These are phyloP conservation scores for Platypus cylindrus DNA, from an alignment of 2,888 invertebrate genomes.

Conservation along the genomic window DNA sequence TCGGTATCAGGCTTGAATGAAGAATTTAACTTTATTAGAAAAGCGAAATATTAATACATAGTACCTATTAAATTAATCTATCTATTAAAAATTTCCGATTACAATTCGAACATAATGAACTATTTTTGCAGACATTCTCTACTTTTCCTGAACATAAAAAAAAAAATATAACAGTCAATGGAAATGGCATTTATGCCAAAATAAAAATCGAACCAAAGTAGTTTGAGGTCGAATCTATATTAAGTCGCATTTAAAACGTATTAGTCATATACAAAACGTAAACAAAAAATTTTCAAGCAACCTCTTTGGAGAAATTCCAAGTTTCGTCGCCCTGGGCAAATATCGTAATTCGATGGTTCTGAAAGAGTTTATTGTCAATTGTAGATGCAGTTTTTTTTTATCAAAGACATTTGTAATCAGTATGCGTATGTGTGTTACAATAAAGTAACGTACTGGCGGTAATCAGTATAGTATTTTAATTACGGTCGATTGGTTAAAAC, in stretches of 20 bases:
- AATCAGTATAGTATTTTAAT: too few species aligned
- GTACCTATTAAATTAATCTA: neutral
- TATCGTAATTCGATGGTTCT: slow-evolving; percentile 5
- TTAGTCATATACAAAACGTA: slow-evolving; percentile 11
- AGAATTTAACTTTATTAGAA: too few species aligned
- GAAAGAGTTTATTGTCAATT: neutral
- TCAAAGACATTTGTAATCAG: too few species aligned
- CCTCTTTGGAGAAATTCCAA: slow-evolving; percentile 10
- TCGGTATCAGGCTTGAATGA: too few species aligned
- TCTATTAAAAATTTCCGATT: neutral
- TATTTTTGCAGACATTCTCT: too few species aligned
- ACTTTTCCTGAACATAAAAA: slow-evolving; percentile 3
- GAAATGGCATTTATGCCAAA: slow-evolving; percentile 7
- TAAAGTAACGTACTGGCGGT: too few species aligned
- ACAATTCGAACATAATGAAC: neutral
- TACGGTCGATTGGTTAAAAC: too few species aligned
- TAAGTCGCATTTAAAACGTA: slow-evolving; percentile 10
- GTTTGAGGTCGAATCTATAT: slow-evolving; percentile 11
- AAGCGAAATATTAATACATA: slow-evolving; percentile 1
- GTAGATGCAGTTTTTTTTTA: too few species aligned
- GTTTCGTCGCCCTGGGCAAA: slow-evolving; percentile 3
- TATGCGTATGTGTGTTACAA: too few species aligned
- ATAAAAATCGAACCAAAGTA: slow-evolving; percentile 8
- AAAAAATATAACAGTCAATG: slow-evolving; percentile 5
- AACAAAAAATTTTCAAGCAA: slow-evolving; percentile 11